These are phyloP conservation scores for Timema podura DNA, from an alignment of 2,888 invertebrate genomes.

Conservation along the genomic window DNA sequence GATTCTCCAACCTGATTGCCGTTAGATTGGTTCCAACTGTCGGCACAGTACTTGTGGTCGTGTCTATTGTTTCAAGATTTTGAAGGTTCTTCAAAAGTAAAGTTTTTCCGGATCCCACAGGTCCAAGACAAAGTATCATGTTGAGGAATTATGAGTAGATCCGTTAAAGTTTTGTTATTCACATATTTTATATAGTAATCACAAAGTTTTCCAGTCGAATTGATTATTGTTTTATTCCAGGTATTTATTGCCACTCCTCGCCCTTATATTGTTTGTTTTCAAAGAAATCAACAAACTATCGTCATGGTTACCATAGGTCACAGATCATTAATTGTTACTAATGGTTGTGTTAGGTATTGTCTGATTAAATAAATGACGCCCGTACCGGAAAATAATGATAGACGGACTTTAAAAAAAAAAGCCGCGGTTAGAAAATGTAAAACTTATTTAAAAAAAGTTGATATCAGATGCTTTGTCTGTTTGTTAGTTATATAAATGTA, in stretches of 20 bases:
- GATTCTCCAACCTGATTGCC: conserved; percentile 52
- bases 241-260: background rate
- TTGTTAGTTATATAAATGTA: too few species aligned
- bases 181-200: background rate
- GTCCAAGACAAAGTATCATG: conserved; percentile 68
- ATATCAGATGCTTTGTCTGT: too few species aligned
- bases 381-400: too few species aligned
- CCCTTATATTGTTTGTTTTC: too few species aligned
- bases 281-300: too few species aligned
- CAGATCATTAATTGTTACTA: background rate
- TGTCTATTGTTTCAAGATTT: conserved; percentile 64
- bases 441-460: too few species aligned
- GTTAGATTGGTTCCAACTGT: conserved; percentile 77
- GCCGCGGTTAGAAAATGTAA: too few species aligned
- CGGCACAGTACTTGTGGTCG: conserved; percentile 72
- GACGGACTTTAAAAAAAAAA: too few species aligned
- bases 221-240: too few species aligned
- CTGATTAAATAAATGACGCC: too few species aligned
- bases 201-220: background rate
- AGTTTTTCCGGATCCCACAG: conserved; percentile 77
- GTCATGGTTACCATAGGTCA: conserved; percentile 1
- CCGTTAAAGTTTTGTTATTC: background rate
- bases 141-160: conserved; percentile 23
- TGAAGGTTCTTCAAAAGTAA: conserved; percentile 70
- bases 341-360: too few species aligned